Evolutionary conservation across 2,797 vertebrate genomes (phyloP), one percentile per base, ranked within the genome.

Genomic region (Melanotaenia maccullochi): DNA sequence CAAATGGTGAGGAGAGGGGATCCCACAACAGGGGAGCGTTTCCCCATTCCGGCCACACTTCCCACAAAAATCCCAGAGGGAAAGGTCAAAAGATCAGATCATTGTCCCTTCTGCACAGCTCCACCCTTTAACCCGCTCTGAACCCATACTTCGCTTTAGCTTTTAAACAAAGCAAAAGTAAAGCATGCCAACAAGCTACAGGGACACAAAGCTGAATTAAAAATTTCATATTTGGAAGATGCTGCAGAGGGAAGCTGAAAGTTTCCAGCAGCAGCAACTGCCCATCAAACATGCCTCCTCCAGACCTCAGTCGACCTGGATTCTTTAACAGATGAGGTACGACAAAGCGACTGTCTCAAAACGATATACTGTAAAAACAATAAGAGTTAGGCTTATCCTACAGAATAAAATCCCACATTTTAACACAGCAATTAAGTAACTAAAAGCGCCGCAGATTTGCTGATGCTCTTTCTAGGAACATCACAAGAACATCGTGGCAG

Each of bases 1-100:
- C 90, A 93, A 95, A 95, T 94, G 95, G 93, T 83, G 92, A 94
- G 93, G 94, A 82, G 95, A 94, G 92, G 92, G 94, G 93, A 94
- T 94, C 94, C 90, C 91, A 93, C 90, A 88, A 90, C 79, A 94
- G 95, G 89, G 94, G 95, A 94, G 94, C 91, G 87, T 80, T 92
- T 93, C 85, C 91, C 84, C 54, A 58, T 67, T 65, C 72, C 79
- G 73, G 84, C 84, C 84, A 87, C 82, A 89, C 88, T 88, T 92
- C 90, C 92, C 83, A 78, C 77, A 24, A 60, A 60, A 72, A 74
- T 80, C 86, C 78, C 82, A 73, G 42, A 36, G 68, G 70, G 66
- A 30, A 9, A 24, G 87, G 87, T 89, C 83, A 86, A 75, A 68
- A 78, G 82, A 86, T 78, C 72, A 75, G 35, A 74, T 87, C 80